These are phyloP conservation scores for Meiosimyza decipiens DNA, from an alignment of 2,888 invertebrate species.

Conservation along the genomic window DNA sequence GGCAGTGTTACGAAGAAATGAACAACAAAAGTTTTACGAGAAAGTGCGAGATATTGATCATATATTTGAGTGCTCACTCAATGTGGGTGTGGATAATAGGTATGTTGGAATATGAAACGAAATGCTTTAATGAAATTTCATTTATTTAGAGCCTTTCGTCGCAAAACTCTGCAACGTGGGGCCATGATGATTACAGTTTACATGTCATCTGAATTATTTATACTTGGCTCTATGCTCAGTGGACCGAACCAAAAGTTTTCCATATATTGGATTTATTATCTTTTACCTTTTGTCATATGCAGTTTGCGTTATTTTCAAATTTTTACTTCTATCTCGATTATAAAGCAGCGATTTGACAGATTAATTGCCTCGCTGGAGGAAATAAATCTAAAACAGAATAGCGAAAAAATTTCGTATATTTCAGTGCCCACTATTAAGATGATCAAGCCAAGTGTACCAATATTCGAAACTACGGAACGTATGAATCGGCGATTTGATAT, in stretches of 20 bases:
- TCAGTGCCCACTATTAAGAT: not conserved
- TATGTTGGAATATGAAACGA: constrained; percentile 30
- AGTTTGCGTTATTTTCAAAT: constrained; percentile 62
- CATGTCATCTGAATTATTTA: constrained; percentile 48
- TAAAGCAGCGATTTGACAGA: constrained; percentile 56
- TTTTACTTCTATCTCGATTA: constrained; percentile 51
- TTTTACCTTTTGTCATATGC: constrained; percentile 55
- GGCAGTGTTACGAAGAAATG: constrained; percentile 49
- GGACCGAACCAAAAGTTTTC: constrained; percentile 41
- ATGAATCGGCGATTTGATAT: constrained; percentile 28
- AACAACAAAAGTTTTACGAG: constrained; percentile 47
- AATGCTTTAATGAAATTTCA: not conserved
- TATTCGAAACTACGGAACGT: constrained; percentile 16
- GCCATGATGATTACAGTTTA: constrained; percentile 52
- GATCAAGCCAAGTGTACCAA: constrained; percentile 1
- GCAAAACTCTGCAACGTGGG: constrained; percentile 38
- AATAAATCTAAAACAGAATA: constrained; percentile 43
- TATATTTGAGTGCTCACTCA: constrained; percentile 54
- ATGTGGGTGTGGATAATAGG: constrained; percentile 51
- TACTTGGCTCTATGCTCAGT: constrained; percentile 49
- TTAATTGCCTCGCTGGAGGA: constrained; percentile 51
- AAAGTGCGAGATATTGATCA: constrained; percentile 58
- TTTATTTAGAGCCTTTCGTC: constrained; percentile 44
- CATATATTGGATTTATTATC: constrained; percentile 56
- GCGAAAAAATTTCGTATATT: too few species aligned